Conservation (phyloP, 2,113 vertebrate genomes). For the Chunga burmeisteri region DNA sequence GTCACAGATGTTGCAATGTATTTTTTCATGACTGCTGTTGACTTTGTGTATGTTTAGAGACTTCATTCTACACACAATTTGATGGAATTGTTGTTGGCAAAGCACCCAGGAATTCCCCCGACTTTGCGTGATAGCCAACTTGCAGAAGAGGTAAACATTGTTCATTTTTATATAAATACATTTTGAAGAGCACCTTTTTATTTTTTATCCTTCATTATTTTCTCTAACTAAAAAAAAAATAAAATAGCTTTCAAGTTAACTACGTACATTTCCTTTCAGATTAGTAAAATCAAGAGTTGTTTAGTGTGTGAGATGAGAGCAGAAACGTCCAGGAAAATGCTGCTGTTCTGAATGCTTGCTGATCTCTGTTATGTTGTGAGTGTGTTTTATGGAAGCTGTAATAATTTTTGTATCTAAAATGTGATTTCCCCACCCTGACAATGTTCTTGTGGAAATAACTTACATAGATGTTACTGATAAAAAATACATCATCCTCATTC, state of each 20-base stretch:
- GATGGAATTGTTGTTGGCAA: slow-evolving; percentile 89
- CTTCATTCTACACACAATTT: slow-evolving; percentile 97
- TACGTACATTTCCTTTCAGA: neutral
- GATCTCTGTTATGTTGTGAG: neutral
- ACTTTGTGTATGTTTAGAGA: slow-evolving; percentile 77
- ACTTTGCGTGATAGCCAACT: slow-evolving; percentile 91
- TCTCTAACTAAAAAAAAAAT: neutral
- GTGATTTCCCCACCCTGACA: neutral
- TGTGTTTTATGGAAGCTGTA: neutral
- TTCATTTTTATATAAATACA: neutral
- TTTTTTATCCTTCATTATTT: neutral
- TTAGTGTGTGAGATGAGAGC: neutral
- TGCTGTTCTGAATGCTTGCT: neutral
- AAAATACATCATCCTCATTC: neutral
- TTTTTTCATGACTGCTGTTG: neutral
- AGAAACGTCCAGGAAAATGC: neutral
- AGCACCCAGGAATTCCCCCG: slow-evolving; percentile 91
- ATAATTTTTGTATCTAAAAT: neutral
- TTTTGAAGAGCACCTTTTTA: neutral
- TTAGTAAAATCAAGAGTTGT: neutral
- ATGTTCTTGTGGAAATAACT: neutral
- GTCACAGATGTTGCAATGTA: neutral
- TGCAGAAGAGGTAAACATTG: slow-evolving; percentile 86
- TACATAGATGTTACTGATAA: neutral
- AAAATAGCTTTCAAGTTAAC: neutral